Percentiles rank a stretch among this genome's conserved stretches.
Evolutionary conservation across 92 coral and sea anemone species (phyloP).

Genomic region (Pocillopora grandis): DNA sequence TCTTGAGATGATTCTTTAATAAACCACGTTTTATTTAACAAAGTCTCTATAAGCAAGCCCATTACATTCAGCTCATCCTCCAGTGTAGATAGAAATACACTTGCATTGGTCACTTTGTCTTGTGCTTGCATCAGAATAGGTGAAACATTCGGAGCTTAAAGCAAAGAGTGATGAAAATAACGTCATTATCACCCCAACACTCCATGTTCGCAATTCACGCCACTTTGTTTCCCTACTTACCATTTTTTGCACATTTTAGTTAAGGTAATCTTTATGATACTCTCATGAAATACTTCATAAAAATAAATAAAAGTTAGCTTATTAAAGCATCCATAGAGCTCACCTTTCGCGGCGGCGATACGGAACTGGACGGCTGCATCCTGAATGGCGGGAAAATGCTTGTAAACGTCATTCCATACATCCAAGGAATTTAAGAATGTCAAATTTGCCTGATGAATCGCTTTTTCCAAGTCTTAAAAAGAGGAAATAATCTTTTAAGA

Average conservation of each 20-base stretch:
- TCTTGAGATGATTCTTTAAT: conserved; percentile 33
- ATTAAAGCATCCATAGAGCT: neutral
- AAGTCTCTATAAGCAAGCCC: neutral
- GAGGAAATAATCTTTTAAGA: neutral
- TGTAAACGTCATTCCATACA: conserved; percentile 49
- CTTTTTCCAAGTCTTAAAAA: conserved; percentile 18
- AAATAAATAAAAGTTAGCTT: too few species aligned
- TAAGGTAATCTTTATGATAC: too few species aligned
- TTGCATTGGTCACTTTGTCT: conserved; percentile 2
- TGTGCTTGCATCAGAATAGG: conserved; percentile 17
- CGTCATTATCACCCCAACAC: neutral
- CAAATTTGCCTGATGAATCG: conserved; percentile 33
- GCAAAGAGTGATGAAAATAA: neutral
- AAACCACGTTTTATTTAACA: conserved; percentile 31
- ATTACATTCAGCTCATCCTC: conserved; percentile 19
- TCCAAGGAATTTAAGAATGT: conserved; percentile 38
- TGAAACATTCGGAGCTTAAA: conserved; percentile 23
- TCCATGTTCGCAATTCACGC: too few species aligned
- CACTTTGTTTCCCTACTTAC: too few species aligned
- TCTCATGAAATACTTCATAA: too few species aligned
- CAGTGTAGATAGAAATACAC: neutral
- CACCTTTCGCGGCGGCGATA: conserved; percentile 43
- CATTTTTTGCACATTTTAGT: too few species aligned
- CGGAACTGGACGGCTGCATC: conserved; percentile 42
- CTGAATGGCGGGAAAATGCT: conserved; percentile 41